These are phyloP conservation scores for Drosophila hamatofila DNA, from an alignment of 2,888 invertebrate genomes.

Conservation along the genomic window DNA sequence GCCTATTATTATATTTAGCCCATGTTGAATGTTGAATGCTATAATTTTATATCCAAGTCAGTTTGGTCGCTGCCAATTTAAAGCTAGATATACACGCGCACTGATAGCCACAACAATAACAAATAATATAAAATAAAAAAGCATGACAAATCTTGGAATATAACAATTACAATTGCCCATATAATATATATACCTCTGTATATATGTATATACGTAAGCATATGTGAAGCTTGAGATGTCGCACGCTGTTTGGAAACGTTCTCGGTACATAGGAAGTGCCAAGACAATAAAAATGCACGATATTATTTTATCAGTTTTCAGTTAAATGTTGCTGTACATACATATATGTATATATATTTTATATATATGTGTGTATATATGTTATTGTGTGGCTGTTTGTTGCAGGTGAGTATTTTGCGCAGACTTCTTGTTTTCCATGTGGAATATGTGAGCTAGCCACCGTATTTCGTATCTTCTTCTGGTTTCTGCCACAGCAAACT, in stretches of 20 bases:
- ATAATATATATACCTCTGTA: background rate
- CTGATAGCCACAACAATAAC: constrained; percentile 44
- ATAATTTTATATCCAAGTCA: background rate
- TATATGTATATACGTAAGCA: constrained; percentile 2
- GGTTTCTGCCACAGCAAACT: constrained; percentile 63
- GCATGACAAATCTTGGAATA: constrained; percentile 59
- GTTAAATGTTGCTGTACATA: constrained; percentile 29
- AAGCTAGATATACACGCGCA: constrained; percentile 44
- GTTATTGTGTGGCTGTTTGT: constrained; percentile 44
- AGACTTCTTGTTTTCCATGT: constrained; percentile 66
- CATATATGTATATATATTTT: background rate
- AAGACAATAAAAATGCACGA: constrained; percentile 78
- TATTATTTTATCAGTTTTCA: constrained; percentile 62
- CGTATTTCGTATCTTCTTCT: constrained; percentile 75
- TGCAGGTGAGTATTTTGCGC: constrained; percentile 73
- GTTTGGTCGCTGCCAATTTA: constrained; percentile 6
- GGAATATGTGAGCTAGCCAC: constrained; percentile 68
- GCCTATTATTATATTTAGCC: background rate
- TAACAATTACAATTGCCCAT: constrained; percentile 39
- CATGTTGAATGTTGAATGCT: background rate
- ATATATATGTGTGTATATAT: background rate
- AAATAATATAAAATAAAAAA: constrained; percentile 21
- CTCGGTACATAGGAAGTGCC: constrained; percentile 66
- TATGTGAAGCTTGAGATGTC: constrained; percentile 47
- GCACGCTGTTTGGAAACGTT: constrained; percentile 53